These are phyloP conservation scores for Ormyrus pomaceus DNA, from an alignment of 2,888 invertebrate genomes.

Conservation along the genomic window DNA sequence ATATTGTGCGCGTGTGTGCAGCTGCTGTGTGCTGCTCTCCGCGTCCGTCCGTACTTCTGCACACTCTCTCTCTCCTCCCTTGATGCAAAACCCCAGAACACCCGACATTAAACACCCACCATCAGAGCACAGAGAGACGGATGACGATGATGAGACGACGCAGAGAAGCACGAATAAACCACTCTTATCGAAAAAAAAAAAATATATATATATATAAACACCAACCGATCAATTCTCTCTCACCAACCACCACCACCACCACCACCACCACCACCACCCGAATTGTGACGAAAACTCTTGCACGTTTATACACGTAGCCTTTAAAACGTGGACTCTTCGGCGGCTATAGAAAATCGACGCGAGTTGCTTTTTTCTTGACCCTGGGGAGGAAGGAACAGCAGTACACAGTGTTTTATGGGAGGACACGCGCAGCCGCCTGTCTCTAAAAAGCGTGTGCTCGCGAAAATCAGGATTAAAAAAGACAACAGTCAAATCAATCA, in stretches of 20 bases:
- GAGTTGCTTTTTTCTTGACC: neutral
- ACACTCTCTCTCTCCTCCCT: neutral
- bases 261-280: neutral
- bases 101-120: neutral
- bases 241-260: neutral
- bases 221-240: too few relatives aligned
- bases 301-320: conserved; percentile 9
- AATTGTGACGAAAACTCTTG: conserved; percentile 12
- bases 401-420: neutral
- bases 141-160: too few relatives aligned
- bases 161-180: too few relatives aligned
- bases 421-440: neutral
- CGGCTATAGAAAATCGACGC: conserved; percentile 2
- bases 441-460: too few relatives aligned
- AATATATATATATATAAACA: too few relatives aligned
- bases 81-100: too few relatives aligned
- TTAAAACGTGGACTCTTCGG: neutral
- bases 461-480: neutral
- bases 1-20: neutral
- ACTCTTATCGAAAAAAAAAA: too few relatives aligned
- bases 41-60: conserved; percentile 24
- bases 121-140: too few relatives aligned
- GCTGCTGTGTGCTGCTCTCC: neutral
- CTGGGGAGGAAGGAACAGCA: neutral
- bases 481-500: conserved; percentile 61